Base-by-base conservation (phyloP, 2,888 invertebrate genomes). In the Ennomos quercinarius region DNA sequence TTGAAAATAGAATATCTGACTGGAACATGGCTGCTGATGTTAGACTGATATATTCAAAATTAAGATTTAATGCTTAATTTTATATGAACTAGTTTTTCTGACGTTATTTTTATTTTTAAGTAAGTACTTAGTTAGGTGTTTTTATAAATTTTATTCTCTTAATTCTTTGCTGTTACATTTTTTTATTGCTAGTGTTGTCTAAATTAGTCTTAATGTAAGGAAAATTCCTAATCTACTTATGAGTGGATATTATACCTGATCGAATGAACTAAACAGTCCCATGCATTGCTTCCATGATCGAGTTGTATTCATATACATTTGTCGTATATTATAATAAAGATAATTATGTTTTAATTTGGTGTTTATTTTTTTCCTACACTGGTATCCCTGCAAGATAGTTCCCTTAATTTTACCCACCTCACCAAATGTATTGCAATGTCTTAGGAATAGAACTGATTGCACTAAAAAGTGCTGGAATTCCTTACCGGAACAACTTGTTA, bases 271-370 rank as follows among this genome's bases (percentile, higher is more conserved):
- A 66, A 68, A 67, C 76, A 80, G 87, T 87, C 87, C 89, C 88
- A 84, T 87, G 78, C 73, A 77, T 85, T 86, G 91, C 91, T 91
- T 91, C 91, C 91, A 90, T 81, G 51, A 70, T 69, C 72, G 67
- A 64, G 83, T 80, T 85, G 79, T 89, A 89, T 87, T 84, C 83
- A 80, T 86, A 81, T 87, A 87, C 81, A 86, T 83, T 83, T 84
- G 80, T 83, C 81, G 76, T 86, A 80, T 73, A 77, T 77, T 73
- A 77, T 78, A 86, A 86, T 86, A 86, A 87, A 89, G 72, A 82
- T 70, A 17, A 17, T 2, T 17, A 75, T 62, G 68, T 72, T 78
- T 78, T 55, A 51, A 17, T 1, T 62, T 58, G 61, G 60, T 58
- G 61, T 71, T 74, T 68, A 27, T 17, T 12, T 40, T 49, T 44